phyloP scores from a whole-genome alignment of 2,113 vertebrate genomes.

The Chelonoidis abingdonii region DNA sequence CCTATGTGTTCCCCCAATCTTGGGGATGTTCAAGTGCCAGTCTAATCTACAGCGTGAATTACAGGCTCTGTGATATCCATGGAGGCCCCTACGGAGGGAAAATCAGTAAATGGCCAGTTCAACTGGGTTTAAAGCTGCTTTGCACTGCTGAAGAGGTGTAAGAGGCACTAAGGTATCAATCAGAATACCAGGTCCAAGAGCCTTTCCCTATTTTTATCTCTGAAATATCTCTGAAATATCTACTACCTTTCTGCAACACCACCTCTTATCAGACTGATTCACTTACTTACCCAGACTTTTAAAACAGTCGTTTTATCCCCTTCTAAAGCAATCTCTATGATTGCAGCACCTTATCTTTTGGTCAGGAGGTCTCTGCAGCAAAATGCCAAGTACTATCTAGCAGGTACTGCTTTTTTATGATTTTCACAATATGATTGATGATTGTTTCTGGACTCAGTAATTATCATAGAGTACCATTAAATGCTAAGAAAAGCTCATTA shows the following conservation, averaged over 20 bases:
- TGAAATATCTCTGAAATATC: accelerated
- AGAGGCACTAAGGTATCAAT: neutral
- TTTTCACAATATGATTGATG: neutral
- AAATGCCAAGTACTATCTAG: neutral
- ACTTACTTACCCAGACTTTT: neutral
- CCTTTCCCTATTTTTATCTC: neutral
- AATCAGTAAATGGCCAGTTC: accelerated
- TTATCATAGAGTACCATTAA: neutral
- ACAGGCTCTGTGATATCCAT: neutral
- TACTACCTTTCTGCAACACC: neutral
- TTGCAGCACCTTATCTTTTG: neutral
- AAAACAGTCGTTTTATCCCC: neutral
- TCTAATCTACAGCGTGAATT: neutral
- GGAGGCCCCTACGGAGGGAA: neutral
- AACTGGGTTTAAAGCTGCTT: neutral
- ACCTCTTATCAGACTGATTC: neutral
- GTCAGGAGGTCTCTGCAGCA: neutral
- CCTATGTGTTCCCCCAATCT: neutral
- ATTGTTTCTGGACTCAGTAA: neutral
- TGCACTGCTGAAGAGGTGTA: neutral
- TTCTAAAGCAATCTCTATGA: neutral
- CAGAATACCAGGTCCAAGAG: too few relatives aligned
- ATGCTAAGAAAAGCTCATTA: neutral
- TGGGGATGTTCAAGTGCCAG: accelerated
- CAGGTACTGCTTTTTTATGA: neutral